Evolutionary conservation across 2,888 invertebrate species (phyloP).

Genomic region (Folsomia candida): DNA sequence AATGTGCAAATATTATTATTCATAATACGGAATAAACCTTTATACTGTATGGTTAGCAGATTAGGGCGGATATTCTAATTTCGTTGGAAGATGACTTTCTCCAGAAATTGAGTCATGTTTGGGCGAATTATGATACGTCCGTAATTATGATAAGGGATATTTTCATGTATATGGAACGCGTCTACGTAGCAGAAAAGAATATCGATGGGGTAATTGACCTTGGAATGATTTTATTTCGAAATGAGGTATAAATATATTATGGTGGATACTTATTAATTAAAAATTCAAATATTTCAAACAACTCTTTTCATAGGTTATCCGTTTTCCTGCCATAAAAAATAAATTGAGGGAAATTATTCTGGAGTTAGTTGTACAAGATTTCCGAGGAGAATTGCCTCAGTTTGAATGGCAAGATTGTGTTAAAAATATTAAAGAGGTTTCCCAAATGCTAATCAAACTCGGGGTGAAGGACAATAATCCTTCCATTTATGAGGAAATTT

Average conservation of each 20-base stretch:
- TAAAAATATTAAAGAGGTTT: slow-evolving; percentile 94
- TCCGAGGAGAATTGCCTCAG: slow-evolving; percentile 95
- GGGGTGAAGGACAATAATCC: slow-evolving; percentile 87
- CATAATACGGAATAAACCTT: slow-evolving; percentile 6
- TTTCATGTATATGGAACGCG: slow-evolving; percentile 99
- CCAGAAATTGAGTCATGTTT: slow-evolving; percentile 91
- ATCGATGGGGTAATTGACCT: slow-evolving; percentile 99
- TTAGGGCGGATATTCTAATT: slow-evolving; percentile 86
- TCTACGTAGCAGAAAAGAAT: slow-evolving; percentile 97
- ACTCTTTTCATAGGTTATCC: slow-evolving; percentile 73
- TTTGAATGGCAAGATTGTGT: no score
- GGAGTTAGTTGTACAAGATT: slow-evolving; percentile 92
- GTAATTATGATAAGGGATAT: slow-evolving; percentile 99
- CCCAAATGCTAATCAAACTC: slow-evolving; percentile 98
- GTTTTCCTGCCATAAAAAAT: slow-evolving; percentile 90
- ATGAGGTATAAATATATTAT: slow-evolving; percentile 73
- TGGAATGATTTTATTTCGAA: slow-evolving; percentile 95
- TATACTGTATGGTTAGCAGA: slow-evolving; percentile 33
- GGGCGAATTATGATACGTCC: slow-evolving; percentile 99
- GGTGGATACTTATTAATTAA: not conserved
- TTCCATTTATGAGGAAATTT: slow-evolving; percentile 97
- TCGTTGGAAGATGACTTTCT: slow-evolving; percentile 95
- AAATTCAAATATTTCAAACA: not conserved
- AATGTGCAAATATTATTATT: no score
- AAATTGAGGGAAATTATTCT: slow-evolving; percentile 88